These are phyloP conservation scores for Bergia puertoricense DNA, from an alignment of 92 coral and sea anemone species.

Conservation along the genomic window DNA sequence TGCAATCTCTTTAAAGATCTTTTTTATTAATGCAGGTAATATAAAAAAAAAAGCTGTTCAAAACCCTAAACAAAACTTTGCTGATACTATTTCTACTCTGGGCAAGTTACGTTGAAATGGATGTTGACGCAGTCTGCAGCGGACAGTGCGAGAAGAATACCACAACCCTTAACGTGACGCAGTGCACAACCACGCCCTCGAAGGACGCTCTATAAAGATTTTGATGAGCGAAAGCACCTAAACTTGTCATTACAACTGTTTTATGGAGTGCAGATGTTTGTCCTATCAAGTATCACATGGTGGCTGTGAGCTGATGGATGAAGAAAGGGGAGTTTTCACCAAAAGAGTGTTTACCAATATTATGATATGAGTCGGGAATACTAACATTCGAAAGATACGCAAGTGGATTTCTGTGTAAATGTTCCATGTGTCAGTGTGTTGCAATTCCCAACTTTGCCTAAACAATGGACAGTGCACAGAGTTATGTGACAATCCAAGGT, in stretches of 20 bases:
- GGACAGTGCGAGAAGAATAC: not conserved
- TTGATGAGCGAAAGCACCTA: not conserved
- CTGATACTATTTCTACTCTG: not conserved
- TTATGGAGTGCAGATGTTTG: not conserved
- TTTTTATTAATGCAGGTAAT: too few relatives aligned
- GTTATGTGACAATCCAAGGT: not conserved
- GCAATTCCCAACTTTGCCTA: not conserved
- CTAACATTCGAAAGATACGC: too few relatives aligned
- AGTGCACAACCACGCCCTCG: not conserved
- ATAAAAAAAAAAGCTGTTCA: not conserved
- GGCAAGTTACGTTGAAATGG: not conserved
- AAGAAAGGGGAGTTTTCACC: not conserved
- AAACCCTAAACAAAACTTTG: not conserved
- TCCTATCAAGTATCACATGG: not conserved
- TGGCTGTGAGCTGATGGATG: not conserved
- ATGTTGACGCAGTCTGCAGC: not conserved
- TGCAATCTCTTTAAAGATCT: too few relatives aligned
- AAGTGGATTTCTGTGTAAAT: not conserved
- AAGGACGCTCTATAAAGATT: not conserved
- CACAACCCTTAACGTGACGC: not conserved
- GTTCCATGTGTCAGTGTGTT: not conserved
- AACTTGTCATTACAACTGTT: conserved; percentile 1
- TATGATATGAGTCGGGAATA: not conserved
- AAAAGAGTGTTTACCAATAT: not conserved
- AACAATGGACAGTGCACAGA: not conserved